phyloP scores from a whole-genome alignment of 2,113 vertebrate genomes.

The Peromyscus californicus region DNA sequence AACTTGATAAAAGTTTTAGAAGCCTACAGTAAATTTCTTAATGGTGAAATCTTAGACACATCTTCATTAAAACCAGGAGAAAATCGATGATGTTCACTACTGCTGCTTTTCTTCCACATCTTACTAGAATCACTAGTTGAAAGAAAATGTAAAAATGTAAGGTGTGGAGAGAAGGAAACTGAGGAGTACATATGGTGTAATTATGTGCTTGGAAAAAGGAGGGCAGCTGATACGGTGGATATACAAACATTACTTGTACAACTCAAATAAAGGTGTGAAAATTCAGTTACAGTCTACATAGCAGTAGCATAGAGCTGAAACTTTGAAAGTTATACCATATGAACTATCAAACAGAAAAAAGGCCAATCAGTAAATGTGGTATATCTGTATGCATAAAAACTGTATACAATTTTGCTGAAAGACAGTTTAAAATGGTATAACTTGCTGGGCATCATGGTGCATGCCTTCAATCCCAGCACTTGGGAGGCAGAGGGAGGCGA shows the following conservation, averaged over 20 bases:
- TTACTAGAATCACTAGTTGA: background rate
- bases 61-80: slow-evolving; percentile 30
- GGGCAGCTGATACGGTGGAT: background rate
- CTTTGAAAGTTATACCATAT: background rate
- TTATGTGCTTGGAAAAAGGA: background rate
- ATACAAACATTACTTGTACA: background rate
- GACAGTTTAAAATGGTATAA: too few species aligned
- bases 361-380: background rate
- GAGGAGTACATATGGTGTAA: background rate
- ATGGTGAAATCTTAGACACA: background rate
- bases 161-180: background rate
- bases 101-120: slow-evolving; percentile 12
- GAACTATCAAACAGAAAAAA: background rate
- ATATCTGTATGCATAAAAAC: background rate
- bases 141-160: background rate
- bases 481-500: background rate
- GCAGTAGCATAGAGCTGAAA: background rate
- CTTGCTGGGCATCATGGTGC: background rate
- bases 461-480: background rate
- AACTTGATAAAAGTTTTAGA: slow-evolving; percentile 31
- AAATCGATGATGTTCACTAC: background rate
- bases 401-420: background rate
- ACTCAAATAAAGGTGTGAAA: slow-evolving; percentile 46
- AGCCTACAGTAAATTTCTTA: background rate
- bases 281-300: background rate